These are phyloP conservation scores for Orussus abietinus DNA, from an alignment of 1,140 invertebrate species.

Conservation along the genomic window DNA sequence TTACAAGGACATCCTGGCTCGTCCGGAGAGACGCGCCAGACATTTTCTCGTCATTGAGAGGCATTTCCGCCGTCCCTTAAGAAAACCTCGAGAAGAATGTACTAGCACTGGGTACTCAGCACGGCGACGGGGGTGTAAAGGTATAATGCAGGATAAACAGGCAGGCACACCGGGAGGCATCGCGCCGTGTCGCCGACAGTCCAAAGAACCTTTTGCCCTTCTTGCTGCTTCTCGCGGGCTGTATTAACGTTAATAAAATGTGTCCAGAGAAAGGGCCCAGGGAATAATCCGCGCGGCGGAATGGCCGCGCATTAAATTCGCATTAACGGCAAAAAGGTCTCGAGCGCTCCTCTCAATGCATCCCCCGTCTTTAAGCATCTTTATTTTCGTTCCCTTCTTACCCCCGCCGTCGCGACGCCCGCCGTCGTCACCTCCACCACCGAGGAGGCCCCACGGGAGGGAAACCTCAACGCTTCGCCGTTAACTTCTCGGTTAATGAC, in stretches of 20 bases:
- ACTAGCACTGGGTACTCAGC: no score
- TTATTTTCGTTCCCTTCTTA: constrained; percentile 11
- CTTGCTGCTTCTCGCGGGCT: not conserved
- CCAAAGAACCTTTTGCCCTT: constrained; percentile 1
- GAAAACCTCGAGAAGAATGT: not conserved
- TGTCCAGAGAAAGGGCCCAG: not conserved
- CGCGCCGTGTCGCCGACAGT: not conserved
- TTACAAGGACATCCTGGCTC: no score
- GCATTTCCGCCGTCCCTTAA: no score
- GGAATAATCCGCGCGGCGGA: not conserved
- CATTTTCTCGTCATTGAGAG: no score
- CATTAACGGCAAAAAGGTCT: constrained; percentile 9
- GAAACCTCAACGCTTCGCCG: no score
- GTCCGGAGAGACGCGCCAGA: no score
- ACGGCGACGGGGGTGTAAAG: not conserved
- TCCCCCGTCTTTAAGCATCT: constrained; percentile 11
- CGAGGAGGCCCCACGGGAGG: no score
- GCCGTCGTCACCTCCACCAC: constrained; percentile 1
- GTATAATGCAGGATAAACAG: not conserved
- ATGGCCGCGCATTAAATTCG: constrained; percentile 8
- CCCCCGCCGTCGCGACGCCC: not conserved
- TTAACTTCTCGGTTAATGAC: no score
- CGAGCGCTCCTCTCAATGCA: not conserved
- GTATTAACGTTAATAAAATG: not conserved
- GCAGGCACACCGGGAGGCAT: no score